These are phyloP conservation scores for Microdon myrmicae DNA, from an alignment of 2,888 invertebrate species.

Conservation along the genomic window DNA sequence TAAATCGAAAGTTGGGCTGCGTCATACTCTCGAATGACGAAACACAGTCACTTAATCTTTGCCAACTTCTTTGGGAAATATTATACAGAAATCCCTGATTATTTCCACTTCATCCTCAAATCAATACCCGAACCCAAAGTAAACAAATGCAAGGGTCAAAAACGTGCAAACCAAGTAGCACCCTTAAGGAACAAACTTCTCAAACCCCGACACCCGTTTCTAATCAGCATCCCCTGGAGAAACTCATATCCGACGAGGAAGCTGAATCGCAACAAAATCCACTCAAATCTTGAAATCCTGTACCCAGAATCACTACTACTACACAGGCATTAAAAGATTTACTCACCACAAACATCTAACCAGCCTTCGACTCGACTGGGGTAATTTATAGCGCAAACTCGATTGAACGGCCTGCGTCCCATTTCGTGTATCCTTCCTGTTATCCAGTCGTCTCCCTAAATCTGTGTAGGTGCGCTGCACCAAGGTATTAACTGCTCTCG, in stretches of 20 bases:
- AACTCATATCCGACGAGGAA: conserved; percentile 1
- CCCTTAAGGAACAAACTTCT: too few relatives aligned
- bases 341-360: conserved; percentile 68
- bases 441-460: conserved; percentile 3
- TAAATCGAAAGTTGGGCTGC: too few relatives aligned
- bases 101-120: too few relatives aligned
- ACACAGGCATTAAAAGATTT: not conserved
- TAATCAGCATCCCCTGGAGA: conserved; percentile 15
- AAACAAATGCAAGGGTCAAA: too few relatives aligned
- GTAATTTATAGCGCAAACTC: conserved; percentile 65
- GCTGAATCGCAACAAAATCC: not conserved
- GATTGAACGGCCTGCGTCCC: conserved; percentile 65
- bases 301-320: not conserved
- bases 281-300: too few relatives aligned
- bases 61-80: too few relatives aligned
- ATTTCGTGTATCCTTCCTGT: conserved; percentile 53
- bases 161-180: too few relatives aligned
- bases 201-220: not conserved
- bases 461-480: not conserved
- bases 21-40: too few relatives aligned
- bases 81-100: too few relatives aligned
- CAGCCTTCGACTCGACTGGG: conserved; percentile 67
- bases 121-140: too few relatives aligned
- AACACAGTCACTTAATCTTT: too few relatives aligned
- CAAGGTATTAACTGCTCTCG: too few relatives aligned